Evolutionary conservation across 1,140 invertebrate genomes (phyloP).

Genomic region (Trichomalopsis sarcophagae): DNA sequence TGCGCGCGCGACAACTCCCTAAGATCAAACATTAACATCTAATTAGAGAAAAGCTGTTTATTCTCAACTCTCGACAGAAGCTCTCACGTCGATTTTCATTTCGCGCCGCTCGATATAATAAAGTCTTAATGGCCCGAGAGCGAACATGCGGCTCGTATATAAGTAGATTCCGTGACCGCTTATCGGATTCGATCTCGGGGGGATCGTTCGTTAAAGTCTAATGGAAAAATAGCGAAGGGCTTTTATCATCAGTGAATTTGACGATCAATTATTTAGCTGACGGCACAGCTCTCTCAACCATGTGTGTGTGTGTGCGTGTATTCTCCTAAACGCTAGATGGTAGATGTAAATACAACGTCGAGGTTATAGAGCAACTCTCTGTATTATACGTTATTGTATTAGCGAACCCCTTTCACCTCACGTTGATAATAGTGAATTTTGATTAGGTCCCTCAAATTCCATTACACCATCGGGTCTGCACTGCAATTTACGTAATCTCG

Average conservation of each 20-base stretch:
- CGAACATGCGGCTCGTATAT: neutral
- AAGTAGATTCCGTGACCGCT: neutral
- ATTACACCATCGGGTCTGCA: neutral
- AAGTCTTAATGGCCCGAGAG: neutral
- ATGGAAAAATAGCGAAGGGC: neutral
- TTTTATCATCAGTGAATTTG: neutral
- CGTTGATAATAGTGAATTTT: no score
- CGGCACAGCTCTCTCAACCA: no score
- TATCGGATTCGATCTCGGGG: neutral
- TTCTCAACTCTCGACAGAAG: neutral
- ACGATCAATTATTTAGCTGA: neutral
- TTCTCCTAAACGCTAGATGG: no score
- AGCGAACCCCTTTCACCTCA: neutral
- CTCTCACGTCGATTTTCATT: neutral
- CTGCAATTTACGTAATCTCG: neutral
- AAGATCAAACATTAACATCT: neutral
- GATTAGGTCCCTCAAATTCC: no score
- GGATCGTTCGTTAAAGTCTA: neutral
- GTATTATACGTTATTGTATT: no score
- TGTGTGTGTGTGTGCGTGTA: no score
- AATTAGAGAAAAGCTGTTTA: neutral
- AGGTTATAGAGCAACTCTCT: no score
- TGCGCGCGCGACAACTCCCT: neutral
- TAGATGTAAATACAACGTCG: no score
- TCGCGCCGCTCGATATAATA: neutral